These are phyloP conservation scores for Hypercompe scribonia DNA, from an alignment of 2,888 invertebrate species.

Conservation along the genomic window DNA sequence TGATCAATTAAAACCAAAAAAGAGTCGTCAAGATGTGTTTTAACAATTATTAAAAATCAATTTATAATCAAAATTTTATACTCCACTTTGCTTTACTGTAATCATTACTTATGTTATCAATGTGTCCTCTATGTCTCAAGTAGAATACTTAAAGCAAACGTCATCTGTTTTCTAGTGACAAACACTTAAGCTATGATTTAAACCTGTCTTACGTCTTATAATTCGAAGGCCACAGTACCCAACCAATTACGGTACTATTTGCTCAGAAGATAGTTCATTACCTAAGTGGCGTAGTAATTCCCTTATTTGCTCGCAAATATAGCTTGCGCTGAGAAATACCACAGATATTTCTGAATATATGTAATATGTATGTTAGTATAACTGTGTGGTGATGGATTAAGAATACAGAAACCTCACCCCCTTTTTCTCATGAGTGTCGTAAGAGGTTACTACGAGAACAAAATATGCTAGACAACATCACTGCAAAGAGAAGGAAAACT, in stretches of 20 bases:
- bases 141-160: neutral
- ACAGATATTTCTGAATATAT: neutral
- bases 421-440: too few relatives aligned
- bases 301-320: neutral
- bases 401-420: too few relatives aligned
- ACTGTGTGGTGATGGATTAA: too few relatives aligned
- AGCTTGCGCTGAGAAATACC: neutral
- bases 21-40: too few relatives aligned
- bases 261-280: slow-evolving; percentile 2
- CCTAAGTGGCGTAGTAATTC: neutral
- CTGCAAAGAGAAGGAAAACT: too few relatives aligned
- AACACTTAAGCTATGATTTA: neutral
- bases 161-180: neutral
- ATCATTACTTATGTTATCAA: neutral
- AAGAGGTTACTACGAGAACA: too few relatives aligned
- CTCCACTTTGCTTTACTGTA: neutral
- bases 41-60: neutral
- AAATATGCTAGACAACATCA: too few relatives aligned
- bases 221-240: neutral
- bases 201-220: neutral
- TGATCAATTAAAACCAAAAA: neutral
- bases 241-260: neutral
- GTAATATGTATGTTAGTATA: too few relatives aligned
- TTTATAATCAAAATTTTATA: neutral
- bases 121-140: neutral